These are phyloP conservation scores for Muraenolepis orangiensis DNA, from an alignment of 2,797 vertebrate species.

Conservation along the genomic window DNA sequence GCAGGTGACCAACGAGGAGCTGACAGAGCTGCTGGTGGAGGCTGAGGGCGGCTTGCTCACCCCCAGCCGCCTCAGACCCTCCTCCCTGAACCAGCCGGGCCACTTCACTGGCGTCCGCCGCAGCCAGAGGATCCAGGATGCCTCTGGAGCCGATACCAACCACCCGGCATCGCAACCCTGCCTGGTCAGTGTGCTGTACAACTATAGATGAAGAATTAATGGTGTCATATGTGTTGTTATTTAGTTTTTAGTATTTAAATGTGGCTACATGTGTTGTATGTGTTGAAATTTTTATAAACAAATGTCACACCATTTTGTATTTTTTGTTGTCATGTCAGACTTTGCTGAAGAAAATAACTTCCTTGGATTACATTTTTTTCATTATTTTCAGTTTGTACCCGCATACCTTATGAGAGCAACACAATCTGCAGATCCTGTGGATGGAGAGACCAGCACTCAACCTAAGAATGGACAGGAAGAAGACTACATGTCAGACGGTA, in stretches of 20 bases:
- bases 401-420: not conserved
- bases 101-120: not conserved
- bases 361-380: no score
- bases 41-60: not conserved
- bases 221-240: no score
- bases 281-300: no score
- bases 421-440: not conserved
- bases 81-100: not conserved
- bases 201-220: no score
- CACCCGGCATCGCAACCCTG: not conserved
- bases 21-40: not conserved
- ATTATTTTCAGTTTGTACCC: not conserved
- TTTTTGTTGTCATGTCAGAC: no score
- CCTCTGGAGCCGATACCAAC: not conserved
- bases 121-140: not conserved
- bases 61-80: not conserved
- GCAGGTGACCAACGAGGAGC: not conserved
- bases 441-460: not conserved
- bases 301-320: no score
- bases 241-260: no score
- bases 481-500: not conserved
- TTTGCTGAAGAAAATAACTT: not conserved
- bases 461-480: not conserved
- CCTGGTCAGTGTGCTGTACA: not conserved
- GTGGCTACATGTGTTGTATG: no score